phyloP scores from a whole-genome alignment of 2,888 invertebrate genomes.

The Pammene aurita region DNA sequence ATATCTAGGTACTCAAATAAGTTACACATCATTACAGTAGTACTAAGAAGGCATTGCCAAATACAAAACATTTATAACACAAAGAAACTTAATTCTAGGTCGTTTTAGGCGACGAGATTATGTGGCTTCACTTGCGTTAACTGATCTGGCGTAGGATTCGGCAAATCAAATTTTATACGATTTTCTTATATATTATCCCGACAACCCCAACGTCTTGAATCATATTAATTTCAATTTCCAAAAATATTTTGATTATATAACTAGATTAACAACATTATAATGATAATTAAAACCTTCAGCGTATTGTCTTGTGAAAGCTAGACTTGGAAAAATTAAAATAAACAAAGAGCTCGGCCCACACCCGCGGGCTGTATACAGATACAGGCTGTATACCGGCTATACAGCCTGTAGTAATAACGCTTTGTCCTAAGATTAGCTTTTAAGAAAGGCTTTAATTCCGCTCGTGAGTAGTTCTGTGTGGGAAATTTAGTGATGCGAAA shows the following conservation, averaged over 20 bases:
- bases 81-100: no score
- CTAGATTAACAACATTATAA: neutral
- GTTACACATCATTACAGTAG: no score
- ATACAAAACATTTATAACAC: no score
- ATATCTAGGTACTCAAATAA: no score
- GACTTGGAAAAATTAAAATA: slow-evolving; percentile 74
- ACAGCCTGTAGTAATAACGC: slow-evolving; percentile 64
- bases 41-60: no score
- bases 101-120: no score
- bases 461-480: slow-evolving; percentile 44
- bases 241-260: neutral
- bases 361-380: slow-evolving; percentile 58
- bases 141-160: no score
- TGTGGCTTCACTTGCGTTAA: no score
- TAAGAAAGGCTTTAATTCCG: slow-evolving; percentile 71
- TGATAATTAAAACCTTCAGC: slow-evolving; percentile 13
- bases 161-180: no score
- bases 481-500: slow-evolving; percentile 6
- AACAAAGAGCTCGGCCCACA: slow-evolving; percentile 76
- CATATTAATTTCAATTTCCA: no score
- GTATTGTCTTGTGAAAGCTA: slow-evolving; percentile 23
- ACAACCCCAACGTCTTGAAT: no score
- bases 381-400: neutral
- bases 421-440: slow-evolving; percentile 82
- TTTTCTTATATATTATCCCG: no score